Percentiles rank a stretch among this genome's conserved stretches.
phyloP scores from a whole-genome alignment of 35 echinoderm and acorn worm genomes.

The Ptychodera flava region DNA sequence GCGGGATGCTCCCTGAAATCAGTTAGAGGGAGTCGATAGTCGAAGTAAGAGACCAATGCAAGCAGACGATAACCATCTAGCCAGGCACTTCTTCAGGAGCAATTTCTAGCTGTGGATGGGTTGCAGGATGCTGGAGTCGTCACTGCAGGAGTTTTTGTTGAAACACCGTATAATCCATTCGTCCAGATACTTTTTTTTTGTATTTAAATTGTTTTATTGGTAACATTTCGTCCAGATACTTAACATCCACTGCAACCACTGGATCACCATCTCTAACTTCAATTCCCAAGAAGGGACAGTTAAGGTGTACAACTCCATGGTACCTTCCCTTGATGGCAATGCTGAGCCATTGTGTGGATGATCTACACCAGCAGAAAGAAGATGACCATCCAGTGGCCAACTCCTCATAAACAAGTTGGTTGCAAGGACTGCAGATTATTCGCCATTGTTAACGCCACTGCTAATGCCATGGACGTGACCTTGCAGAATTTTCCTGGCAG shows the following conservation, averaged over 20 bases:
- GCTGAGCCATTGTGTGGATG: background rate
- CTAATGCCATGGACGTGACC: slow-evolving; percentile 11
- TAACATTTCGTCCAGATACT: too few relatives aligned
- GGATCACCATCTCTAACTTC: background rate
- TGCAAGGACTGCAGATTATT: slow-evolving; percentile 17
- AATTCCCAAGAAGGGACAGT: background rate
- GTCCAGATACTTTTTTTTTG: too few relatives aligned
- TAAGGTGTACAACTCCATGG: background rate
- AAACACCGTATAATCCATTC: background rate
- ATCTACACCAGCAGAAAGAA: background rate
- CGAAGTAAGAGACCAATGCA: too few relatives aligned
- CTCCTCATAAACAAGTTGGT: slow-evolving; percentile 6
- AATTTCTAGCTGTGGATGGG: background rate
- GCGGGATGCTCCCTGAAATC: too few relatives aligned
- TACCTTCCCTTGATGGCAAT: background rate
- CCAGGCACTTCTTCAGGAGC: background rate
- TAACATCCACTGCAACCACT: background rate
- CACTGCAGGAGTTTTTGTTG: background rate
- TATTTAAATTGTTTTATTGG: too few relatives aligned
- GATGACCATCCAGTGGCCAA: background rate
- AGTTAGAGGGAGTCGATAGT: too few relatives aligned
- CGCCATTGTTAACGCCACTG: slow-evolving; percentile 21
- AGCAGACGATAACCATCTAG: too few relatives aligned
- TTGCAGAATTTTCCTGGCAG: background rate
- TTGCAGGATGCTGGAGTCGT: background rate